phyloP scores from a whole-genome alignment of 2,113 vertebrate genomes.

The Oreochromis tanganicae region DNA sequence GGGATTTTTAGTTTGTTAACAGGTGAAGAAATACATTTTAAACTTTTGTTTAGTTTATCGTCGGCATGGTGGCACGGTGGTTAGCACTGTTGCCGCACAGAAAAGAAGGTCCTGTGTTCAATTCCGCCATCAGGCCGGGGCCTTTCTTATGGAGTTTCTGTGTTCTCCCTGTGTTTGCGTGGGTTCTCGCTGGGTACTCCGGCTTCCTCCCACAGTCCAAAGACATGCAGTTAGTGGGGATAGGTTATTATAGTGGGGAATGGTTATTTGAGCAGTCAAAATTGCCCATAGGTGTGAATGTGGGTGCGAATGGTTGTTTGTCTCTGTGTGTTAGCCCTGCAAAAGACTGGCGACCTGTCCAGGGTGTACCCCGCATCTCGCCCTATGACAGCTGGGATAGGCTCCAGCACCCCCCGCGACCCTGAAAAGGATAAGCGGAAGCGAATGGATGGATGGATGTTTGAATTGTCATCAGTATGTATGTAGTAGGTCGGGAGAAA shows the following conservation, averaged over 20 bases:
- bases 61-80: accelerated
- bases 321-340: not conserved
- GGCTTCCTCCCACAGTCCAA: not conserved
- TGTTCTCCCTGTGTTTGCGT: accelerated
- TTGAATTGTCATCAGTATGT: no score
- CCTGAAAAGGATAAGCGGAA: no score
- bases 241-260: not conserved
- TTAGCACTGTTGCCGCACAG: not conserved
- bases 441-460: no score
- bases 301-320: not conserved
- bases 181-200: not conserved
- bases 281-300: not conserved
- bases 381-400: no score
- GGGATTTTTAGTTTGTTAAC: not conserved
- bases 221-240: accelerated
- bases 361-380: not conserved
- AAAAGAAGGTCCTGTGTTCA: not conserved
- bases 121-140: accelerated
- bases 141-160: not conserved
- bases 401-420: no score
- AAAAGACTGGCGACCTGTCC: not conserved
- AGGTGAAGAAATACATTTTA: not conserved
- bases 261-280: not conserved
- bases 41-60: accelerated
- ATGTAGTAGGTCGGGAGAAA: no score